phyloP scores from a whole-genome alignment of 2,888 invertebrate species.

The Norana najaformis region DNA sequence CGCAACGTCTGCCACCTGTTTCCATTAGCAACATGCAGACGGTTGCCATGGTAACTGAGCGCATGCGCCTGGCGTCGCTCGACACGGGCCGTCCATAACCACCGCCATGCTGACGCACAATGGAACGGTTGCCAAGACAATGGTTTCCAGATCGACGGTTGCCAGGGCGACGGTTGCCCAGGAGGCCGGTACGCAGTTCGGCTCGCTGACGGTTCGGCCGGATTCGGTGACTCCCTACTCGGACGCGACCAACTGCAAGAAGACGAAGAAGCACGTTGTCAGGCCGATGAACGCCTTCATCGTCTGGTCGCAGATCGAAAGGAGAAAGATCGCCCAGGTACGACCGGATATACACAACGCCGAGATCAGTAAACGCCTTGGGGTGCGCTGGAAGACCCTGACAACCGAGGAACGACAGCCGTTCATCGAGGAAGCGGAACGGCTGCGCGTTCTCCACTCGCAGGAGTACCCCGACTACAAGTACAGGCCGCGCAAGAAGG shows the following conservation, averaged over 20 bases:
- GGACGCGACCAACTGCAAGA: constrained; percentile 88
- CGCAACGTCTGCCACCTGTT: neutral
- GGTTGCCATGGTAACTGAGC: neutral
- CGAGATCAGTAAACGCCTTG: constrained; percentile 84
- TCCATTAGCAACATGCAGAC: neutral
- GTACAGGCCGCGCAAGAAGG: constrained; percentile 85
- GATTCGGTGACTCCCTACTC: constrained; percentile 92
- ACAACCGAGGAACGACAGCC: constrained; percentile 79
- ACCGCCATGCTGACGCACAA: neutral
- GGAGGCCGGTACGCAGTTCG: constrained; percentile 67
- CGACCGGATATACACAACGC: constrained; percentile 98
- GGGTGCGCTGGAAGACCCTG: constrained; percentile 57
- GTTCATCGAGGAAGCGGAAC: constrained; percentile 89
- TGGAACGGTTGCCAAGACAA: neutral
- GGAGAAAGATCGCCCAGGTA: constrained; percentile 91
- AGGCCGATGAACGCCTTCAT: constrained; percentile 99
- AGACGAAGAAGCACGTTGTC: constrained; percentile 96
- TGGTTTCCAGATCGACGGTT: neutral
- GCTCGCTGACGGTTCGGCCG: constrained; percentile 85
- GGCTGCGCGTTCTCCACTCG: constrained; percentile 85
- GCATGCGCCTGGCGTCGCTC: neutral
- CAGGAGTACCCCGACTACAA: constrained; percentile 96
- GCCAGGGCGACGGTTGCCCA: neutral
- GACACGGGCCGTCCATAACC: neutral
- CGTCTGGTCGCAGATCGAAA: constrained; percentile 97